Evolutionary conservation across 1,140 invertebrate species (phyloP).

Genomic region (Bombus sibiricus): DNA sequence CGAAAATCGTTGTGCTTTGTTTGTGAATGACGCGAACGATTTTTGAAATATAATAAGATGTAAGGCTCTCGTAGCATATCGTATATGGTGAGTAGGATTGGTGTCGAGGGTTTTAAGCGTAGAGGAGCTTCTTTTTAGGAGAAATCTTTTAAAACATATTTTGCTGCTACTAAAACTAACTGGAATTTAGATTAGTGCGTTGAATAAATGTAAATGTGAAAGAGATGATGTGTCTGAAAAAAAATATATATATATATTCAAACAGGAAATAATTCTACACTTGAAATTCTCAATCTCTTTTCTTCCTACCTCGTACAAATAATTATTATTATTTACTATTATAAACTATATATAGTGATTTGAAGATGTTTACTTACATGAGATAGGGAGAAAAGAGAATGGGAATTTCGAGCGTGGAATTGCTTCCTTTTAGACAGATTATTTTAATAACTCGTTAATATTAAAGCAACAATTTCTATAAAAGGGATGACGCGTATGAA

Average conservation of each 20-base stretch:
- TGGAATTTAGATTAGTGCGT: not conserved
- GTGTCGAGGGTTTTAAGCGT: not conserved
- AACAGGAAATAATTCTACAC: too few species aligned
- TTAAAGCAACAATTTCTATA: not conserved
- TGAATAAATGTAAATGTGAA: not conserved
- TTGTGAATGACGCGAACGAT: not conserved
- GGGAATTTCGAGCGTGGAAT: too few species aligned
- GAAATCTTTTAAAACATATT: not conserved
- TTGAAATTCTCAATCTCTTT: too few species aligned
- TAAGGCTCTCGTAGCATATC: not conserved
- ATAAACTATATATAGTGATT: too few species aligned
- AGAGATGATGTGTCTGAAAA: not conserved
- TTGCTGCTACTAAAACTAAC: not conserved
- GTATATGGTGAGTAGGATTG: not conserved
- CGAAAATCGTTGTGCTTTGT: not conserved
- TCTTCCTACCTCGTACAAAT: too few species aligned
- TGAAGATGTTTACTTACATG: too few species aligned
- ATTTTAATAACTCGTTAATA: not conserved
- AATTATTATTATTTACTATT: too few species aligned
- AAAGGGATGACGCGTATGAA: too few species aligned
- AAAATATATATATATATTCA: too few species aligned
- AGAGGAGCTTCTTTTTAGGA: not conserved
- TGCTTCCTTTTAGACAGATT: too few species aligned
- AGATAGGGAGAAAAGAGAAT: too few species aligned
- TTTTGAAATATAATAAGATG: not conserved